Percentiles rank a stretch among this genome's conserved stretches.
Evolutionary conservation across 2,888 invertebrate species (phyloP).

Genomic region (Rosalia funebris): DNA sequence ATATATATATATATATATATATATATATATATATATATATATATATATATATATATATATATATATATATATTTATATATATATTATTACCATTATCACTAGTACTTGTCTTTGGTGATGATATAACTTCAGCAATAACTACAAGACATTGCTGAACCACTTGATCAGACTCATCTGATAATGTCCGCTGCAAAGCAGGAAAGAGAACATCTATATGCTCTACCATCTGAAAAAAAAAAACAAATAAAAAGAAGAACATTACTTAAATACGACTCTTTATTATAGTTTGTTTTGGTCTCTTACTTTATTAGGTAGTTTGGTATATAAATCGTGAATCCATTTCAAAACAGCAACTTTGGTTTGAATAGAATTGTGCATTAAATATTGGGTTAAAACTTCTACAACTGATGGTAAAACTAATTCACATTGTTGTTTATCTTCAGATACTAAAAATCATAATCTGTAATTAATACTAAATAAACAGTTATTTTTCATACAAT

Average conservation of each 20-base stretch:
- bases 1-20: too few relatives aligned
- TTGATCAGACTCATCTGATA: slow-evolving; percentile 94
- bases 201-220: slow-evolving; percentile 78
- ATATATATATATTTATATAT: too few relatives aligned
- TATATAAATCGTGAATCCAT: slow-evolving; percentile 95
- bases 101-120: slow-evolving; percentile 63
- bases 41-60: too few relatives aligned
- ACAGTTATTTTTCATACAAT: too few relatives aligned
- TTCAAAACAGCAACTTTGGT: slow-evolving; percentile 95
- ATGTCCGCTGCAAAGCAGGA: slow-evolving; percentile 80
- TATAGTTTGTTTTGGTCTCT: slow-evolving; percentile 16
- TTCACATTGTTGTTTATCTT: slow-evolving; percentile 50
- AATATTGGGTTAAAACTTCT: slow-evolving; percentile 82
- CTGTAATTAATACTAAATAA: too few relatives aligned
- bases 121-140: slow-evolving; percentile 86
- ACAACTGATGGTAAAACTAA: slow-evolving; percentile 83
- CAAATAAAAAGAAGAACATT: background rate
- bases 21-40: too few relatives aligned
- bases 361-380: slow-evolving; percentile 88
- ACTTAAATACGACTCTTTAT: background rate
- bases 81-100: slow-evolving; percentile 29
- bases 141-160: slow-evolving; percentile 94
- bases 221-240: slow-evolving; percentile 72
- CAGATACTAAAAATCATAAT: slow-evolving; percentile 45
- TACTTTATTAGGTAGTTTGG: slow-evolving; percentile 86